phyloP scores from a whole-genome alignment of 2,888 invertebrate genomes.

The Alsophila aescularia region DNA sequence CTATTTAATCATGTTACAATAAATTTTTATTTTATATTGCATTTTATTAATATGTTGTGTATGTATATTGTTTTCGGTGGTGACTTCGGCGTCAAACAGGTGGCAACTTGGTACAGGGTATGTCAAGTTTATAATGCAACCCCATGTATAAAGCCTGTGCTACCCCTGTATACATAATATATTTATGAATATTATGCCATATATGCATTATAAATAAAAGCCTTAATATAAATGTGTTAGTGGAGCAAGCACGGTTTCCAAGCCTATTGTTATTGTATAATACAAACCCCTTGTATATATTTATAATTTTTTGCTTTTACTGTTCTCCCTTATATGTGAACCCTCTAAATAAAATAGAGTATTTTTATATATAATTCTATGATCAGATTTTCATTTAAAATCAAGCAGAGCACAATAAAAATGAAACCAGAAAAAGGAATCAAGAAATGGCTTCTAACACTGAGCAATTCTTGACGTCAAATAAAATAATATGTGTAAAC shows the following conservation, averaged over 20 bases:
- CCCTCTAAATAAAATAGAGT: conserved; percentile 6
- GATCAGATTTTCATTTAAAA: background rate
- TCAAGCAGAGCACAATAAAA: too few species aligned
- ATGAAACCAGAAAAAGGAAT: background rate
- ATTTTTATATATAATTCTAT: background rate
- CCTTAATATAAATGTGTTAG: conserved; percentile 17
- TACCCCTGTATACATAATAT: conserved; percentile 31
- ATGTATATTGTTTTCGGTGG: conserved; percentile 83
- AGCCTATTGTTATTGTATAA: background rate
- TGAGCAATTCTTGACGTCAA: too few species aligned
- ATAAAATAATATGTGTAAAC: conserved; percentile 6
- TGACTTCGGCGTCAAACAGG: conserved; percentile 85
- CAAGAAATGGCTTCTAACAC: background rate
- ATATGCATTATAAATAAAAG: background rate
- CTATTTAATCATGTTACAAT: background rate
- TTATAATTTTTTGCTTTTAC: conserved; percentile 8
- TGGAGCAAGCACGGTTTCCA: conserved; percentile 18
- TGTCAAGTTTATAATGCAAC: conserved; percentile 69
- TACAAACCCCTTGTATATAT: background rate
- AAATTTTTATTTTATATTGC: conserved; percentile 33
- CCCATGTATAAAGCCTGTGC: conserved; percentile 44
- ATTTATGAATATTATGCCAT: too few species aligned
- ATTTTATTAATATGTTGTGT: conserved; percentile 64
- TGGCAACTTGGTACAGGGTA: conserved; percentile 97
- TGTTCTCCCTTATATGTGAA: conserved; percentile 9